Base-by-base conservation (phyloP, 2,888 invertebrate genomes). In the Morpho deidamia region DNA sequence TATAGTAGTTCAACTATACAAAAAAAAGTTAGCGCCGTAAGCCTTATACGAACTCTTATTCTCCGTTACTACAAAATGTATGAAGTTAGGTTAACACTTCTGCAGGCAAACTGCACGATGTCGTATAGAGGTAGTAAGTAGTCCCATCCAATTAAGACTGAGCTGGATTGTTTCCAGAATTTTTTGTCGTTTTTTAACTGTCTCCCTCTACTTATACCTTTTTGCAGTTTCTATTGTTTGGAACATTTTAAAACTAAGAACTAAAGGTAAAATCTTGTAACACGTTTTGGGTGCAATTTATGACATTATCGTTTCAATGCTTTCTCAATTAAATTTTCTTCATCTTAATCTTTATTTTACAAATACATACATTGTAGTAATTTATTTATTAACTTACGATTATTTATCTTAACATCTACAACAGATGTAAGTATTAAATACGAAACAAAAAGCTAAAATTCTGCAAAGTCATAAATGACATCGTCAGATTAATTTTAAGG, bases 61-160 rank as follows among this genome's bases (percentile, higher is more conserved):
- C 40, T 11, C 38, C 44, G 41, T 56, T 45, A 46, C 39, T 39
- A 52, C 32, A 51, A 35, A 23, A 44, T 23, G 39, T 38, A 44
- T 45, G 49, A 47, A 44, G 51, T 54, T 46, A 50, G 54, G 48
- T 35, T 49, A 51, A 44, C 42, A 48, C 37, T 45, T 42, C 48
- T 34, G 52, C 47, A 48, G 43, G 46, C 46, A 48, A 56, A 54
- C 62, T 62, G 64, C 64, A 63, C 61, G 74, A 78, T 78, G 79
- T 80, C 84, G 79, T 85, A 84, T 83, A 82, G 78, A 82, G 72
- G 81, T 84, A 87, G 82, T 82, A 85, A 86, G 83, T 83, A 78
- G 82, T 83, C 82, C 82, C 85, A 85, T 88, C 84, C 87, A 88
- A 88, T 88, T 87, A 88, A 84, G 82, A 85, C 76, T 78, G 75